Evolutionary conservation across 2,888 invertebrate genomes (phyloP).

Genomic region (Gandaritis pyraliata): DNA sequence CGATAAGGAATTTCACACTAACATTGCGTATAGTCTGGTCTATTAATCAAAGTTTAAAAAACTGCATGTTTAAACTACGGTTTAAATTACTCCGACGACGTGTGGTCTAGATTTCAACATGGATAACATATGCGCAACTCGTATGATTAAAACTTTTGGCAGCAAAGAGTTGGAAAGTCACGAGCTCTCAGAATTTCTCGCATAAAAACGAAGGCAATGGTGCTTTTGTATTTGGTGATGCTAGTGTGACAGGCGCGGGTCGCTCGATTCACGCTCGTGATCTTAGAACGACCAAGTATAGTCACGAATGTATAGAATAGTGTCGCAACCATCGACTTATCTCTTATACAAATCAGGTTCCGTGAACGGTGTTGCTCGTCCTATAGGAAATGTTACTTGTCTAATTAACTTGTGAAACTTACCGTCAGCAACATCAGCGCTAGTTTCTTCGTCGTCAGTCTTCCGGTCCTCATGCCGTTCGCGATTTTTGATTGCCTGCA

Average conservation of each 20-base stretch:
- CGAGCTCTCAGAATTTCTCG: slow-evolving; percentile 58
- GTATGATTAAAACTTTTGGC: slow-evolving; percentile 36
- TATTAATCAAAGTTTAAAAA: slow-evolving; percentile 42
- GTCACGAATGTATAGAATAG: slow-evolving; percentile 76
- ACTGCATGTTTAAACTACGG: slow-evolving; percentile 22
- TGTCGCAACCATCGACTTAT: slow-evolving; percentile 66
- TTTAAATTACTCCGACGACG: slow-evolving; percentile 19
- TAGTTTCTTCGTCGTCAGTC: slow-evolving; percentile 73
- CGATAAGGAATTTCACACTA: slow-evolving; percentile 70
- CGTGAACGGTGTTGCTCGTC: slow-evolving; percentile 40
- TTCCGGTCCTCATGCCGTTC: slow-evolving; percentile 73
- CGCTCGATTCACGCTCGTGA: slow-evolving; percentile 63
- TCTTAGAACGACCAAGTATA: slow-evolving; percentile 61
- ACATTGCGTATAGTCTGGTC: slow-evolving; percentile 61
- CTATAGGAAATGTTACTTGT: slow-evolving; percentile 31
- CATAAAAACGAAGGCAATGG: slow-evolving; percentile 61
- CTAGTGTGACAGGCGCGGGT: slow-evolving; percentile 60
- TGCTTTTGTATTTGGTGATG: slow-evolving; percentile 59
- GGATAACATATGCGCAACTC: slow-evolving; percentile 26
- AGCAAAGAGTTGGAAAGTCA: slow-evolving; percentile 57
- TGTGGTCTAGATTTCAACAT: slow-evolving; percentile 29
- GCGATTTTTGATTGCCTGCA: slow-evolving; percentile 80
- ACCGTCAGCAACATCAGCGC: slow-evolving; percentile 74
- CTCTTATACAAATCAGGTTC: slow-evolving; percentile 57
- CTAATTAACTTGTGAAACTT: slow-evolving; percentile 50